Conservation (phyloP, 2,888 invertebrate species). For the Drosophila monieri region DNA sequence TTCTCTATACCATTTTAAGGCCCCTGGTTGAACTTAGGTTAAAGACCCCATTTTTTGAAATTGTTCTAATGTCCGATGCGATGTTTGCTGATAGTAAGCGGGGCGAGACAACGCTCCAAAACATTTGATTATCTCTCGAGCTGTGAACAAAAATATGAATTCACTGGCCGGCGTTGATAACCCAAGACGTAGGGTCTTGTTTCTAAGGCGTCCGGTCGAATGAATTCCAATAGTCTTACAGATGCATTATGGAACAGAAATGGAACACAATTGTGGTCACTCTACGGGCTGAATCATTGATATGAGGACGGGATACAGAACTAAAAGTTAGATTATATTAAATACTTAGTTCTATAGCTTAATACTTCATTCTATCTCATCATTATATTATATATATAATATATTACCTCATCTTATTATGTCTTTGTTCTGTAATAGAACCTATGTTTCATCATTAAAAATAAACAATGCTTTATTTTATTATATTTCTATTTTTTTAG, state of each 20-base stretch:
- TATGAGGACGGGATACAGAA: neutral
- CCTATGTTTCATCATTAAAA: too few relatives aligned
- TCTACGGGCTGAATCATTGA: neutral
- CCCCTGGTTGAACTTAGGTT: conserved; percentile 22
- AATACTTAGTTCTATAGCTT: too few relatives aligned
- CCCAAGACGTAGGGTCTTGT: conserved; percentile 19
- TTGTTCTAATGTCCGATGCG: conserved; percentile 9
- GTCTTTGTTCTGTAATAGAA: too few relatives aligned
- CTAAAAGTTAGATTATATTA: too few relatives aligned
- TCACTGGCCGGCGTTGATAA: conserved; percentile 26
- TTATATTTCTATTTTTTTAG: too few relatives aligned
- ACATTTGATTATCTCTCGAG: conserved; percentile 27
- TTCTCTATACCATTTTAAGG: neutral
- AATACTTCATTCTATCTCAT: too few relatives aligned
- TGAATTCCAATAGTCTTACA: conserved; percentile 3
- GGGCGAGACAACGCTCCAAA: conserved; percentile 10
- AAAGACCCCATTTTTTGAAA: conserved; percentile 34
- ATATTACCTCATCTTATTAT: too few relatives aligned
- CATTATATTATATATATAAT: too few relatives aligned
- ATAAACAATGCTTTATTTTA: too few relatives aligned
- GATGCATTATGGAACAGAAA: conserved; percentile 1
- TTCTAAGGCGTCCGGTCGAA: conserved; percentile 24
- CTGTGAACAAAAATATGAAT: conserved; percentile 3
- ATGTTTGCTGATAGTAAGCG: conserved; percentile 31
- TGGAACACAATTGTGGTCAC: neutral